Percentiles rank a stretch among this genome's conserved stretches.
Conservation (phyloP, 2,797 vertebrate genomes). For the Rhodeus uyekii region DNA sequence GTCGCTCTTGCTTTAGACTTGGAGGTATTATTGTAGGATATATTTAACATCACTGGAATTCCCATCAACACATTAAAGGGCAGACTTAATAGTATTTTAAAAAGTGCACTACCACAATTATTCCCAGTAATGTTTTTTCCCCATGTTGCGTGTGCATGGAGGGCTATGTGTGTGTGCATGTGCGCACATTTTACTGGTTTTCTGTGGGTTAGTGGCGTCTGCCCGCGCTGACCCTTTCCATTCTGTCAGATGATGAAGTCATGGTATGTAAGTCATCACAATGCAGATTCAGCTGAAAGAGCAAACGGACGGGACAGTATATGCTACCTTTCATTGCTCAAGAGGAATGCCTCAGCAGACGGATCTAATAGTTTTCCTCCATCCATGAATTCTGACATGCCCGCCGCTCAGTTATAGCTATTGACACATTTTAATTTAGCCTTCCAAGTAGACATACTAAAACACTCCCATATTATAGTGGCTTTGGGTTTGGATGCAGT, state of each 20-base stretch:
- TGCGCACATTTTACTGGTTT: slow-evolving; percentile 70
- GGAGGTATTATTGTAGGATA: slow-evolving; percentile 56
- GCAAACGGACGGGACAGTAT: slow-evolving; percentile 54
- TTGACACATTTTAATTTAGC: slow-evolving; percentile 57
- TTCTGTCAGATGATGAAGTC: slow-evolving; percentile 79
- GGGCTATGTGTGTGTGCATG: slow-evolving; percentile 57
- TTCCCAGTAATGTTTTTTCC: slow-evolving; percentile 38
- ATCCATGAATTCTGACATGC: slow-evolving; percentile 32
- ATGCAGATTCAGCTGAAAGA: slow-evolving; percentile 60
- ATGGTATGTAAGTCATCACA: slow-evolving; percentile 67
- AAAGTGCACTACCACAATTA: slow-evolving; percentile 33
- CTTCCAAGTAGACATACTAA: slow-evolving; percentile 44
- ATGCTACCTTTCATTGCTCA: slow-evolving; percentile 67
- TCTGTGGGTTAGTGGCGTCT: slow-evolving; percentile 70
- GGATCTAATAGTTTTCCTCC: slow-evolving; percentile 63
- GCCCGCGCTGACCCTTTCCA: slow-evolving; percentile 76
- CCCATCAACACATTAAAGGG: slow-evolving; percentile 38
- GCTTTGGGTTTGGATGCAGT: slow-evolving; percentile 30
- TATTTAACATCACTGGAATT: slow-evolving; percentile 80
- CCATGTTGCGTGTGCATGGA: slow-evolving; percentile 35
- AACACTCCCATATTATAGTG: slow-evolving; percentile 25
- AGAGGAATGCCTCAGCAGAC: slow-evolving; percentile 58
- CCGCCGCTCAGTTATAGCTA: slow-evolving; percentile 44
- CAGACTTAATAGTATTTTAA: slow-evolving; percentile 21
- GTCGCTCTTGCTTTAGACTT: not conserved